These are phyloP conservation scores for Callithrix jacchus DNA, from an alignment of 2,113 vertebrate species.

Conservation along the genomic window DNA sequence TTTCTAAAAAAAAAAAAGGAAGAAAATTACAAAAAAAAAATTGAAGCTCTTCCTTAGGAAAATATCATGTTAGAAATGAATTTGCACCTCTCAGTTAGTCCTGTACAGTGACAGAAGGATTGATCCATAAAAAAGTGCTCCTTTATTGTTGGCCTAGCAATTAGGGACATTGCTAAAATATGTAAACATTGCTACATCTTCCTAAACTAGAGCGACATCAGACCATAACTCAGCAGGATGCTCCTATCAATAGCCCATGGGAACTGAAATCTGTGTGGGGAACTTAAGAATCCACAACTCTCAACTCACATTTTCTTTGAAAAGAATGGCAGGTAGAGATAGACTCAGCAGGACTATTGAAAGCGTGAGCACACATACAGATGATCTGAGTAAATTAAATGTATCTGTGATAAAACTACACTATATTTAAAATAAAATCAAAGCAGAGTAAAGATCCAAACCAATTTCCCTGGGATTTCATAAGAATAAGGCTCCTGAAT, in stretches of 20 bases:
- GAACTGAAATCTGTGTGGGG: background rate
- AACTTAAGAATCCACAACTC: background rate
- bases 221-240: background rate
- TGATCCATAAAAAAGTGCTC: background rate
- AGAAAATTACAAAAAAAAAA: background rate
- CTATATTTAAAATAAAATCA: conserved; percentile 16
- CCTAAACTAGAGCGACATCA: background rate
- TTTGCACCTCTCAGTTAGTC: background rate
- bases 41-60: background rate
- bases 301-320: background rate
- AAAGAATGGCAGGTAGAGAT: background rate
- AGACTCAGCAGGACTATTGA: background rate
- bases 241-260: background rate
- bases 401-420: background rate
- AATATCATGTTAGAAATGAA: background rate
- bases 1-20: no score
- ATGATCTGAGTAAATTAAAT: background rate
- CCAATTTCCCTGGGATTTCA: background rate
- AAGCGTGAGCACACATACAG: background rate
- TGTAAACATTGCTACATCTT: background rate
- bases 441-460: background rate
- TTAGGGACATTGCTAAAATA: background rate
- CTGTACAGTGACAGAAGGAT: background rate
- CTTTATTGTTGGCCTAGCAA: background rate
- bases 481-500: background rate